Percentiles rank a stretch among this genome's conserved stretches.
Conservation (phyloP, 2,888 invertebrate genomes). For the Cepaea hortensis region DNA sequence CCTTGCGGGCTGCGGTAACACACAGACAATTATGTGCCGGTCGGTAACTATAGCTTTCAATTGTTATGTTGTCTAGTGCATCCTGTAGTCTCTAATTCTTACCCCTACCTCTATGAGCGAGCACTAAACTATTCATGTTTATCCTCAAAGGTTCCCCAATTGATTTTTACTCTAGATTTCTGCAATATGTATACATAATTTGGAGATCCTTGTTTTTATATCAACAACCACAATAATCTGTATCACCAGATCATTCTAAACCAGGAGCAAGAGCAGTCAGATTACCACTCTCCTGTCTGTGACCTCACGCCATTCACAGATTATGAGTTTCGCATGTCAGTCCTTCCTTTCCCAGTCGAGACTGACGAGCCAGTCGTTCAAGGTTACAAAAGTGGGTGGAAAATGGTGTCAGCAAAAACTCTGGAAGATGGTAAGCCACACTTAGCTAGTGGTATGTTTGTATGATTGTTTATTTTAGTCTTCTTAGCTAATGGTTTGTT, state of each 20-base stretch:
- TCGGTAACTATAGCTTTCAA: too few relatives aligned
- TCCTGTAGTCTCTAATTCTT: too few relatives aligned
- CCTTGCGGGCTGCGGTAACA: too few relatives aligned
- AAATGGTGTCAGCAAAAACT: conserved; percentile 21
- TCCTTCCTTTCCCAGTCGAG: conserved; percentile 38
- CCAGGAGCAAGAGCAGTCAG: conserved; percentile 7
- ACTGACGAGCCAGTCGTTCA: background rate
- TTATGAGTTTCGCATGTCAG: conserved; percentile 43
- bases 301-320: conserved; percentile 37
- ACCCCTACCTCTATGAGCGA: too few relatives aligned
- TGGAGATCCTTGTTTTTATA: background rate
- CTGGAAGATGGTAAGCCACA: conserved; percentile 44
- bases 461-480: too few relatives aligned
- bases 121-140: too few relatives aligned
- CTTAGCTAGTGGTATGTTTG: too few relatives aligned
- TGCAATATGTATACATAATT: background rate
- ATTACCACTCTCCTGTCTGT: conserved; percentile 28
- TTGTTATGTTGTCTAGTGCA: too few relatives aligned
- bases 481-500: too few relatives aligned
- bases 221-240: background rate
- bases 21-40: too few relatives aligned
- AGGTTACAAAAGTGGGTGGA: conserved; percentile 42
- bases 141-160: background rate
- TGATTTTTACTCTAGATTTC: background rate
- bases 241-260: conserved; percentile 13